Conservation (phyloP, 2,113 vertebrate genomes). For the Hystrix brachyura region DNA sequence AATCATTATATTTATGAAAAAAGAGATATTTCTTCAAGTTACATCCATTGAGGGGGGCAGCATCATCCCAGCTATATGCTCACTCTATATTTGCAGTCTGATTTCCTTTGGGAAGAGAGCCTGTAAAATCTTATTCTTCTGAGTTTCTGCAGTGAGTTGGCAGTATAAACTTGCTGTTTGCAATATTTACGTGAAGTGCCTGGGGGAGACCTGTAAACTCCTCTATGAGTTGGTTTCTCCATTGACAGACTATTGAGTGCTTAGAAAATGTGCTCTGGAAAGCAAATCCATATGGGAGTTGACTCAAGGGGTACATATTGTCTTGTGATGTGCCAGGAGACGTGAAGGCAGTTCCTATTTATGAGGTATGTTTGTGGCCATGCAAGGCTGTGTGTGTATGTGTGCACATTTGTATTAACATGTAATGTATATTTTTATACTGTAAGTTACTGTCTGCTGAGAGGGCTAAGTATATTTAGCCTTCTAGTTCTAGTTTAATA, state of each 20-base stretch:
- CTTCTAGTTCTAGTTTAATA: neutral
- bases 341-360: neutral
- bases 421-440: neutral
- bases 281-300: neutral
- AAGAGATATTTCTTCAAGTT: conserved; percentile 32
- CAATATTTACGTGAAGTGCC: conserved; percentile 73
- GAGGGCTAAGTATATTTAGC: neutral
- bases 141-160: conserved; percentile 62
- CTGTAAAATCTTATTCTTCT: conserved; percentile 67
- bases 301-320: neutral
- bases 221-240: conserved; percentile 48
- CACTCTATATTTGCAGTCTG: conserved; percentile 35
- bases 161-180: conserved; percentile 63
- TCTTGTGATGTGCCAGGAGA: neutral
- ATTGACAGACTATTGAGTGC: conserved; percentile 61
- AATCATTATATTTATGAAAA: conserved; percentile 25
- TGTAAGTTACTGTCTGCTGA: neutral
- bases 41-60: neutral
- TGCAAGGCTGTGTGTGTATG: neutral
- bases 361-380: neutral
- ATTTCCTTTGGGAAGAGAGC: conserved; percentile 74
- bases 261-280: conserved; percentile 62
- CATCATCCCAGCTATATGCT: neutral
- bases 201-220: conserved; percentile 72
- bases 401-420: neutral